phyloP scores from a whole-genome alignment of 2,888 invertebrate genomes.

The Euplagia quadripunctaria region DNA sequence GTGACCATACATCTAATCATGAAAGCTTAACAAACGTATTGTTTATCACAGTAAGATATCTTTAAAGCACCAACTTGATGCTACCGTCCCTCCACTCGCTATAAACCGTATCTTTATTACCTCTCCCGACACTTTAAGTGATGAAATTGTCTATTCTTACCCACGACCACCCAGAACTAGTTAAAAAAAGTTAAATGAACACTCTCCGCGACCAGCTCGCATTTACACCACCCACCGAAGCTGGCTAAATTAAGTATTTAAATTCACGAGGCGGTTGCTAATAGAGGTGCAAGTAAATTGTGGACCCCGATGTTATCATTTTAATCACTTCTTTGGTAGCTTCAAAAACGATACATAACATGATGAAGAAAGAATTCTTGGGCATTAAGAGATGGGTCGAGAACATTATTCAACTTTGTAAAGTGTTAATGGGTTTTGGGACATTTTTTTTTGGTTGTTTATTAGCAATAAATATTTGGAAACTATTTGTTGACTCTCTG shows the following conservation, averaged over 20 bases:
- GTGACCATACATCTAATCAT: neutral
- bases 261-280: slow-evolving; percentile 70
- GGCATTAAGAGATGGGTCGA: slow-evolving; percentile 32
- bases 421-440: slow-evolving; percentile 50
- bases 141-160: slow-evolving; percentile 18
- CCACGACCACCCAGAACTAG: slow-evolving; percentile 12
- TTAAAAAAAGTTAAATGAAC: slow-evolving; percentile 10
- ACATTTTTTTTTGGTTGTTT: slow-evolving; percentile 23
- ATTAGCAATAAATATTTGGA: slow-evolving; percentile 33
- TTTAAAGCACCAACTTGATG: slow-evolving; percentile 10
- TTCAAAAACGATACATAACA: slow-evolving; percentile 57
- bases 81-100: slow-evolving; percentile 14
- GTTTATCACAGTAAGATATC: slow-evolving; percentile 13
- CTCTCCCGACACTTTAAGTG: slow-evolving; percentile 12
- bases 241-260: slow-evolving; percentile 75
- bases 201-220: slow-evolving; percentile 8
- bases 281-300: slow-evolving; percentile 72
- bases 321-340: slow-evolving; percentile 82
- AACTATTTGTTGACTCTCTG: slow-evolving; percentile 11
- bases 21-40: slow-evolving; percentile 1
- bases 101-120: slow-evolving; percentile 19
- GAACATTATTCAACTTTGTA: slow-evolving; percentile 53
- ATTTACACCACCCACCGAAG: slow-evolving; percentile 50
- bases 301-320: slow-evolving; percentile 70
- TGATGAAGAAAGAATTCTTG: slow-evolving; percentile 47